A percentile compares a stretch with the other conserved stretches of the same genome.
Conservation (phyloP, 2,113 vertebrate genomes). For the Corythornis madagascariensis region DNA sequence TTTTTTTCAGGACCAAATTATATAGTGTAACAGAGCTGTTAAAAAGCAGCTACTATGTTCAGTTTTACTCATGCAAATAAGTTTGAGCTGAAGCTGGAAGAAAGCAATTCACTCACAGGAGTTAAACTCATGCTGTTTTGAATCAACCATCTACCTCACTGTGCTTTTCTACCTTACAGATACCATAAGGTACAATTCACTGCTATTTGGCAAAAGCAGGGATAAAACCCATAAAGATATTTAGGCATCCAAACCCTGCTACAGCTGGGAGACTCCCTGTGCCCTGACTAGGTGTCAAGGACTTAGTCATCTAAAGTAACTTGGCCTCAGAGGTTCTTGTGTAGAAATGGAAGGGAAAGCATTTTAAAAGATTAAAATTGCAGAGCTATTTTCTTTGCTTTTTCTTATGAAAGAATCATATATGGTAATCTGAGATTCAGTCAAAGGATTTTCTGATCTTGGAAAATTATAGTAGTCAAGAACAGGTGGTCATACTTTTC, state of each 20-base stretch:
- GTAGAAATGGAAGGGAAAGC: neutral
- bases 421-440: neutral
- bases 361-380: neutral
- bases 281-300: neutral
- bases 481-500: neutral
- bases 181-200: neutral
- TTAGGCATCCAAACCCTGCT: neutral
- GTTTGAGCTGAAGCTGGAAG: too few relatives aligned
- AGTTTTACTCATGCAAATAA: too few relatives aligned
- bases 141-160: neutral
- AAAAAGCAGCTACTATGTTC: too few relatives aligned
- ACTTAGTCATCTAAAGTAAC: neutral
- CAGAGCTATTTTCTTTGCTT: neutral
- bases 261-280: rapidly evolving
- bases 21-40: too few relatives aligned
- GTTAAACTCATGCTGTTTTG: too few relatives aligned
- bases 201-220: neutral
- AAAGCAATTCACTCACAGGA: too few relatives aligned
- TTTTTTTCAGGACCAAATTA: too few relatives aligned
- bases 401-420: neutral
- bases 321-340: neutral
- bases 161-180: neutral
- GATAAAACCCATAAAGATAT: neutral
- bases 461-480: neutral
- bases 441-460: neutral